These are phyloP conservation scores for Madoqua kirkii DNA, from an alignment of 2,113 vertebrate genomes.

Conservation along the genomic window DNA sequence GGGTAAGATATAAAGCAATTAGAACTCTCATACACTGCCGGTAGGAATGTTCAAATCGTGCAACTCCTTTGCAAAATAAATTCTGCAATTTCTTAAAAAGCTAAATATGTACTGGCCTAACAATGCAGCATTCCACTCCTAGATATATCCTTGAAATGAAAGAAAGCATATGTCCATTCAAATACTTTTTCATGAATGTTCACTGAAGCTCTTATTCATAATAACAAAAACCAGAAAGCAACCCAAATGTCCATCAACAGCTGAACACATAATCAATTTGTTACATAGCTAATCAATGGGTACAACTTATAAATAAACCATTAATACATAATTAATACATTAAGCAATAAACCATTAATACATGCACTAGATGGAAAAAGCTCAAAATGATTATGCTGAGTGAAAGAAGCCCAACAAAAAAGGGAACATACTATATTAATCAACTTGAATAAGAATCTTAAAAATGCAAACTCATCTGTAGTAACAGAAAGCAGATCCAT, in stretches of 20 bases:
- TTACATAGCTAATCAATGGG: not conserved
- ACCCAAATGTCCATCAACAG: not conserved
- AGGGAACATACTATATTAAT: not conserved
- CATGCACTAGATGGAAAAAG: not conserved
- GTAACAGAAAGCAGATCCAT: not conserved
- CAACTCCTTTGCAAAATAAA: not conserved
- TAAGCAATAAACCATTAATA: not conserved
- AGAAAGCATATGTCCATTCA: not conserved
- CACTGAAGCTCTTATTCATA: not conserved
- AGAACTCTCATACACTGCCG: not conserved
- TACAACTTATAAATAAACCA: not conserved
- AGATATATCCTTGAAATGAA: not conserved
- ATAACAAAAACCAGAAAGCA: not conserved
- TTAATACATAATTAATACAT: not conserved
- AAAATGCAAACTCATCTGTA: not conserved
- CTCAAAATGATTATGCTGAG: not conserved
- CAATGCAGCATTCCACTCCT: not conserved
- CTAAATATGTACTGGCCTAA: not conserved
- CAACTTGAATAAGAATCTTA: not conserved
- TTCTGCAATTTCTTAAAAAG: not conserved
- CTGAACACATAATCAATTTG: not conserved
- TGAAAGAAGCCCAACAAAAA: not conserved
- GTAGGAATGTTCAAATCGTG: not conserved
- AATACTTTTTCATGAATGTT: not conserved
- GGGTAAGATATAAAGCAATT: not conserved